phyloP scores from a whole-genome alignment of 2,113 vertebrate genomes.

The Bagarius yarrelli region DNA sequence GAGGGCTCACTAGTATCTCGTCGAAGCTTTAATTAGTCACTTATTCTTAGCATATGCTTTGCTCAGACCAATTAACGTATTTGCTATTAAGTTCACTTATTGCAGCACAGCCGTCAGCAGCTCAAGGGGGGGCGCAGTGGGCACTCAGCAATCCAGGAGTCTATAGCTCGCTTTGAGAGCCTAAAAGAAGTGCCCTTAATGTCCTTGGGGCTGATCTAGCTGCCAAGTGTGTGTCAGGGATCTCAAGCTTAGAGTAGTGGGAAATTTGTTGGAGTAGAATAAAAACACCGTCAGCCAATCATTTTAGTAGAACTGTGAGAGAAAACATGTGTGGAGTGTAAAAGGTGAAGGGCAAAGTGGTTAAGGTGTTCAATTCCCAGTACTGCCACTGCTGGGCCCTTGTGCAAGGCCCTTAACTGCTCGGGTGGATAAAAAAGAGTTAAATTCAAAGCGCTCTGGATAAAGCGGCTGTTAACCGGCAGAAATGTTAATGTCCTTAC shows the following conservation, averaged over 20 bases:
- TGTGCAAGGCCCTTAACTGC: no score
- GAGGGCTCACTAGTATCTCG: slow-evolving; percentile 37
- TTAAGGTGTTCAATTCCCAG: no score
- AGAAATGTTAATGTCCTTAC: no score
- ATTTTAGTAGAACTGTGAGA: slow-evolving; percentile 31
- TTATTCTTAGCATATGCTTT: slow-evolving; percentile 52
- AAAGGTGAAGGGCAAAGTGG: slow-evolving; percentile 2
- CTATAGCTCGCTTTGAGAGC: slow-evolving; percentile 26
- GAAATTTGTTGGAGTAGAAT: slow-evolving; percentile 39
- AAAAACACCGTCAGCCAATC: slow-evolving; percentile 35
- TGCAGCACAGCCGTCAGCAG: slow-evolving; percentile 25
- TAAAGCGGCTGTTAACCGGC: no score
- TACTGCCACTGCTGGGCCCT: no score
- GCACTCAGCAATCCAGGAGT: slow-evolving; percentile 23
- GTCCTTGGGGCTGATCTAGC: slow-evolving; percentile 33
- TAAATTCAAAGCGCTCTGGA: no score
- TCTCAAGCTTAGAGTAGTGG: slow-evolving; percentile 31
- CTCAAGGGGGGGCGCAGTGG: slow-evolving; percentile 4
- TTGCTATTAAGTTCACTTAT: slow-evolving; percentile 46
- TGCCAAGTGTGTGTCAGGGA: slow-evolving; percentile 51
- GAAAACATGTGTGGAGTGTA: slow-evolving; percentile 20
- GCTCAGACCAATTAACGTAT: slow-evolving; percentile 44
- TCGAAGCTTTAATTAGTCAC: slow-evolving; percentile 54
- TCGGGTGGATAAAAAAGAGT: no score
- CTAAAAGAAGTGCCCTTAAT: slow-evolving; percentile 42